phyloP scores from a whole-genome alignment of 2,113 vertebrate species.

The Stomatorhinus ivindoensis region DNA sequence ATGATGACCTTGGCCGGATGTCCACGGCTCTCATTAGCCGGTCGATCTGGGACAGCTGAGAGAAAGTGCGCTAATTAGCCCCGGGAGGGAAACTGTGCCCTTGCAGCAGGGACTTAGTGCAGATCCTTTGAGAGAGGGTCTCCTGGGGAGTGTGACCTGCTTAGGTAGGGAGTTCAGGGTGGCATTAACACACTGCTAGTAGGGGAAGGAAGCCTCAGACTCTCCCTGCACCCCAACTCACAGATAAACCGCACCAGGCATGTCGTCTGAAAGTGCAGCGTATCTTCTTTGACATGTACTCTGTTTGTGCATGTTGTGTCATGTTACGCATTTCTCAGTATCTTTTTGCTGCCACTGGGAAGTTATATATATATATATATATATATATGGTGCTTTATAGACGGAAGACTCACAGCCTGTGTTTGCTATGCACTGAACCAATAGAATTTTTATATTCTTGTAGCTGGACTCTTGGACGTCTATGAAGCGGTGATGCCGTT shows the following conservation, averaged over 20 bases:
- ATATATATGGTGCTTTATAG: not conserved
- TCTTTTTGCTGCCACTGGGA: not conserved
- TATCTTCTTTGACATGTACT: not conserved
- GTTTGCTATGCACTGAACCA: no score
- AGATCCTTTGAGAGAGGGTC: slow-evolving; percentile 37
- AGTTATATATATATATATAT: not conserved
- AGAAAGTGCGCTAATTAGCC: slow-evolving; percentile 65
- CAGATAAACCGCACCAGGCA: not conserved
- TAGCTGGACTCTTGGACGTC: not conserved
- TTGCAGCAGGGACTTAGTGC: slow-evolving; percentile 56
- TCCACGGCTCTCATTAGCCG: slow-evolving; percentile 56
- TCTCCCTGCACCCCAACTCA: not conserved
- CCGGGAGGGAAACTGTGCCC: slow-evolving; percentile 58
- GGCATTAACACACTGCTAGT: slow-evolving; percentile 43
- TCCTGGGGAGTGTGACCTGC: slow-evolving; percentile 55
- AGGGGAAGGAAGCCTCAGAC: slow-evolving; percentile 37
- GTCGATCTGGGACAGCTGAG: slow-evolving; percentile 51
- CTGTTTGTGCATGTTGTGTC: not conserved
- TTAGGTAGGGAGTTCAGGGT: slow-evolving; percentile 50
- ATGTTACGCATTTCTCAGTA: not conserved
- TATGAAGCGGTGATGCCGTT: not conserved
- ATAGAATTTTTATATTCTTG: not conserved
- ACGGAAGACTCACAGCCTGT: not conserved
- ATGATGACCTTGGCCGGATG: slow-evolving; percentile 62
- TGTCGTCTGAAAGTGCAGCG: not conserved